Evolutionary conservation across 1,140 invertebrate genomes (phyloP), one percentile per base, ranked within the genome.

Genomic region (Habropoda laboriosa): DNA sequence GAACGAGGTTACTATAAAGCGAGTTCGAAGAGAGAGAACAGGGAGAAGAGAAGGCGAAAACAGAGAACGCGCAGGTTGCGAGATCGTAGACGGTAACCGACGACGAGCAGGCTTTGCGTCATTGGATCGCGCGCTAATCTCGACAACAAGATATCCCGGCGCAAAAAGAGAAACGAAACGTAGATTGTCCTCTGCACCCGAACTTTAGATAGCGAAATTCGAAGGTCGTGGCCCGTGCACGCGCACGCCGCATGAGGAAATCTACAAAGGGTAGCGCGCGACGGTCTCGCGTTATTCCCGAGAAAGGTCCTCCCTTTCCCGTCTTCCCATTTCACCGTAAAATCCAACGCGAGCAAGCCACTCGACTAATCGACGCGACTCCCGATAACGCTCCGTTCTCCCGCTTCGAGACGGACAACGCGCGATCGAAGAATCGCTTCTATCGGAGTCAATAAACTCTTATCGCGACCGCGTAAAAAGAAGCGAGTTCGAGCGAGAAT

Each of bases 201-300:
- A 86, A 85, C 85, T 79, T 76, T 63, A 12, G 63, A 82, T 82
- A 86, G 79, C 80, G 35, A 82, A 85, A 86, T 86, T 81, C 61
- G 72, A 73, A 82, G 83, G 83, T 85, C 83, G 60, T 63, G 75
- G 63, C 71, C 72, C 35, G 24, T 85, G 80, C 83, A 82, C 71
- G 82, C 71, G 71, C 61, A 35, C 71, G 47, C 27, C 45, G 84
- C 84, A 63, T 86, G 84, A 74, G 66, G 64, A 49, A 72, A 42
- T 73, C 79, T 38, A 67, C 60, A 72, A 82, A 51, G n/a, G n/a
- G n/a, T n/a, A n/a, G n/a, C n/a, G n/a, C n/a, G n/a, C n/a, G n/a
- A n/a, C n/a, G n/a, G n/a, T n/a, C n/a, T n/a, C n/a, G n/a, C n/a
- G n/a, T n/a, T n/a, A n/a, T n/a, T n/a, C n/a, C n/a, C n/a, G n/a